Evolutionary conservation across 2,113 vertebrate species (phyloP), one percentile per base, ranked within the genome.

Genomic region (Ailuropoda melanoleuca): DNA sequence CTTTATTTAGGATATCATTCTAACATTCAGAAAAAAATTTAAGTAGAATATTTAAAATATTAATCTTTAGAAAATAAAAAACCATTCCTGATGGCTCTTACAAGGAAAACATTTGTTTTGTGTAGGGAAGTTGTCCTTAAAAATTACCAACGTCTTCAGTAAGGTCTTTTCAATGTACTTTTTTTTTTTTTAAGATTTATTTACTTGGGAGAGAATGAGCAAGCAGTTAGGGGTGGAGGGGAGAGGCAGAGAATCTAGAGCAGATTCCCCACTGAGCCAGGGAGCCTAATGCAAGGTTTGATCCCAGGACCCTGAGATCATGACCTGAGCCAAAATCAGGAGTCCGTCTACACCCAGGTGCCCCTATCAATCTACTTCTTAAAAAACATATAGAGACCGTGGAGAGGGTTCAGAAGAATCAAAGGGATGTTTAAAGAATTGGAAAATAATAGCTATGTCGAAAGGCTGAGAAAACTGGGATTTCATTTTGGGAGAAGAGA

Each of bases 401-500:
- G 31, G 23, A 60, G 14, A 93, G 3, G 23, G 13, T 80, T 80
- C 17, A 81, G 19, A 87, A 6, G 4, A 75, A 74, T 60, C 17
- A 62, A 91, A 89, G 82, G 9, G 39, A 77, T 53, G 2, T 24
- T 82, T 78, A 80, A 58, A 37, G 37, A 78, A 70, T 14, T 95
- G 55, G 17, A 84, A 93, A 93, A 64, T 74, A 90, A 77, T 17
- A 83, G 50, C 4, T 50, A 70, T 60, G 2, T 58, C 37, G 9
- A 88, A 82, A 93, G 23, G 6, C 66, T 93, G 29, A 91, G 64
- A 55, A 75, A 66, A 88, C 4, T 48, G 37, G 24, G 24, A 56
- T 70, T 90, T 95, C 50, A 3, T 70, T 85, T 94, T 81, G 50
- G n/a, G n/a, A 82, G 96, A 87, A 68, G 34, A 89, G 46, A 60